Evolutionary conservation across 2,888 invertebrate genomes (phyloP).

Genomic region (Lasioglossum vierecki): DNA sequence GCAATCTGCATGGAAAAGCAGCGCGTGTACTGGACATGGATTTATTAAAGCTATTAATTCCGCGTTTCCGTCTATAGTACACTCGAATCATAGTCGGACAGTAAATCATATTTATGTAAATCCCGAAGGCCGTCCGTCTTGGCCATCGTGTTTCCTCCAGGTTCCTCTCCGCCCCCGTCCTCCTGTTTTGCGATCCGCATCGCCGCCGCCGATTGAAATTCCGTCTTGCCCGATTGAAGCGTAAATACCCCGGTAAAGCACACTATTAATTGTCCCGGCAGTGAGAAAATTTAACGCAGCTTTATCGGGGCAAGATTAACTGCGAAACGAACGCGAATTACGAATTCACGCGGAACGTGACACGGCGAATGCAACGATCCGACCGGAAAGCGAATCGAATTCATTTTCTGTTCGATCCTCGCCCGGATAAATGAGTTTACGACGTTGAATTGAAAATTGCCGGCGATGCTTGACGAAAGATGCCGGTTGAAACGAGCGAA

Average conservation of each 20-base stretch:
- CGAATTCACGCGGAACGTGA: background rate
- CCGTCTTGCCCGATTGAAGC: slow-evolving; percentile 21
- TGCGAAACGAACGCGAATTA: slow-evolving; percentile 5
- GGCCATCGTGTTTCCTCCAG: background rate
- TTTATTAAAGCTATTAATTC: slow-evolving; percentile 49
- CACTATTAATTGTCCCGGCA: slow-evolving; percentile 26
- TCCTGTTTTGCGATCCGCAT: slow-evolving; percentile 2
- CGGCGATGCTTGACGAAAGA: background rate
- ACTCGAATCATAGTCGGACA: slow-evolving; percentile 18
- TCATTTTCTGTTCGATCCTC: background rate
- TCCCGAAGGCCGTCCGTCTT: slow-evolving; percentile 39
- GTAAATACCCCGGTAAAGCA: slow-evolving; percentile 39
- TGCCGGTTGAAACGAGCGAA: no score
- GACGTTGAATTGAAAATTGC: background rate
- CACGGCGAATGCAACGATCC: background rate
- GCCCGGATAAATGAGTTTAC: background rate
- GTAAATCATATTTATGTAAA: slow-evolving; percentile 55
- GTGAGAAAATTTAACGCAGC: slow-evolving; percentile 28
- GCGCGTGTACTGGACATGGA: slow-evolving; percentile 15
- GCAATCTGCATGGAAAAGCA: background rate
- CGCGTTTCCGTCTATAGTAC: slow-evolving; percentile 33
- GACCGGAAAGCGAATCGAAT: slow-evolving; percentile 6
- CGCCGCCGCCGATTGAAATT: slow-evolving; percentile 26
- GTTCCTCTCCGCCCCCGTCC: background rate
- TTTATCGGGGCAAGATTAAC: slow-evolving; percentile 17